Percentiles rank a stretch among this genome's conserved stretches.
phyloP scores from a whole-genome alignment of 2,113 vertebrate genomes.

The Lichenostomus cassidix region DNA sequence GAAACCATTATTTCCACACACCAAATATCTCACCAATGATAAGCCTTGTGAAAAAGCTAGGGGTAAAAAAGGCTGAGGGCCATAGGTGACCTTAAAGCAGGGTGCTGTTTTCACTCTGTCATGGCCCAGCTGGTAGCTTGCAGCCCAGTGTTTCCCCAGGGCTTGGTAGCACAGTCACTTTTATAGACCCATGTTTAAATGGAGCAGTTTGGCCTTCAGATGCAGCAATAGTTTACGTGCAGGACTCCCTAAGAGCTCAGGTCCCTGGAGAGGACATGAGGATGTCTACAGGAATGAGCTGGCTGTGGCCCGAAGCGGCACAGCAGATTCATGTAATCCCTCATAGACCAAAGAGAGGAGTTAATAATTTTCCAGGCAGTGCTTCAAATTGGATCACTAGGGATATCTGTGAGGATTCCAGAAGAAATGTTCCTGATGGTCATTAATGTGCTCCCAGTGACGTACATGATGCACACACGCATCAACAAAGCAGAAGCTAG shows the following conservation, averaged over 20 bases:
- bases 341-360: background rate
- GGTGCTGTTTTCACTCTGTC: background rate
- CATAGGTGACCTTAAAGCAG: background rate
- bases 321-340: conserved; percentile 9
- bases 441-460: conserved; percentile 31
- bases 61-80: background rate
- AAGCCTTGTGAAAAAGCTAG: background rate
- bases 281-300: conserved; percentile 34
- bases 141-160: background rate
- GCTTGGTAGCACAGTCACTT: background rate
- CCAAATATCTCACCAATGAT: background rate
- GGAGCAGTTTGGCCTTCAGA: conserved; percentile 41
- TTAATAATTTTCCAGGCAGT: conserved; percentile 65
- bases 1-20: background rate
- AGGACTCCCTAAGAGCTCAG: background rate
- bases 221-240: conserved; percentile 30
- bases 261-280: conserved; percentile 6
- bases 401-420: conserved; percentile 42
- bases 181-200: background rate
- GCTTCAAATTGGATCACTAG: conserved; percentile 56
- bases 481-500: background rate
- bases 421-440: conserved; percentile 26
- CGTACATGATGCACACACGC: background rate
- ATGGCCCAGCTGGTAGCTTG: background rate
- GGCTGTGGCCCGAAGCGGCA: background rate